Conservation (phyloP, 2,888 invertebrate species). For the Leucoptera coffeella region DNA sequence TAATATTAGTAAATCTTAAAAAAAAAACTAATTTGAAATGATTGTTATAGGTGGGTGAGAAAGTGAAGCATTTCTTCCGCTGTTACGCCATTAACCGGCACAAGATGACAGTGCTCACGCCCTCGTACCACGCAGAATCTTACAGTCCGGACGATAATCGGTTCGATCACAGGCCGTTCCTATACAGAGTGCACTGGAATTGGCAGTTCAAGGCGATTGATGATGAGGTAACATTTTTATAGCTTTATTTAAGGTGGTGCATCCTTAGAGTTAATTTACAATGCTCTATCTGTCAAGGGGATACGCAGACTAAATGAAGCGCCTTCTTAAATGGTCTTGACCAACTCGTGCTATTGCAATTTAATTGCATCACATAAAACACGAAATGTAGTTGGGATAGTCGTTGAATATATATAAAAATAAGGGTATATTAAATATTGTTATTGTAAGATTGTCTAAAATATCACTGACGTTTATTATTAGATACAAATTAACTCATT, state of each 20-base stretch:
- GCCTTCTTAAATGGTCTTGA: too few relatives aligned
- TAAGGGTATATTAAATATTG: too few relatives aligned
- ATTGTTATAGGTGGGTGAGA: constrained; percentile 79
- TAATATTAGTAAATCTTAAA: too few relatives aligned
- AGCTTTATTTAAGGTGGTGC: too few relatives aligned
- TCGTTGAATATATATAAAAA: too few relatives aligned
- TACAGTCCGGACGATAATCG: constrained; percentile 98
- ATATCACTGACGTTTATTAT: too few relatives aligned
- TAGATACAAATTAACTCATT: too few relatives aligned
- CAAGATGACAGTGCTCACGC: constrained; percentile 97
- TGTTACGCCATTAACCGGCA: constrained; percentile 96
- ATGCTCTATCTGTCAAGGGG: too few relatives aligned
- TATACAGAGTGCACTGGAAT: constrained; percentile 91
- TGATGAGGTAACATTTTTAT: constrained; percentile 59
- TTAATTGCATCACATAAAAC: neutral
- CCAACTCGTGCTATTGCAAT: neutral
- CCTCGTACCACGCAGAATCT: constrained; percentile 89
- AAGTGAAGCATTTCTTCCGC: constrained; percentile 91
- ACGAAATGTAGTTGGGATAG: too few relatives aligned
- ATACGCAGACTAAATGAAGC: too few relatives aligned
- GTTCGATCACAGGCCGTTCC: constrained; percentile 93
- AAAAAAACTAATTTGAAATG: too few relatives aligned
- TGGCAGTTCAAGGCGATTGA: constrained; percentile 96
- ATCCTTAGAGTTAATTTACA: neutral
- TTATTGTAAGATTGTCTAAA: too few relatives aligned